Base-by-base conservation (phyloP, 1,140 invertebrate species). In the Caenorhabditis latens region DNA sequence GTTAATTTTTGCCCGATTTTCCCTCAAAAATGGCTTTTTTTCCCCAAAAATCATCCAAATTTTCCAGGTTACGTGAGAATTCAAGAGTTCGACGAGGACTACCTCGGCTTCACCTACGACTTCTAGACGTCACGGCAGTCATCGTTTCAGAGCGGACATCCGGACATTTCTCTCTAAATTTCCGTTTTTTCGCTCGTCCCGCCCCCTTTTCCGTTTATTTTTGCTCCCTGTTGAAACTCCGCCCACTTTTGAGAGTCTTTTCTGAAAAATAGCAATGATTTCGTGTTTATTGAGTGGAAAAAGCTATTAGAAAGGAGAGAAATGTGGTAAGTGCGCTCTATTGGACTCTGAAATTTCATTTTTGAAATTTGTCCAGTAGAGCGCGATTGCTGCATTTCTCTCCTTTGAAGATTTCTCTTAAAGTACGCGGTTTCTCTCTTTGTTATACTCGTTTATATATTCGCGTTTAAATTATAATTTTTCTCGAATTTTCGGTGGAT, bases 61-160 rank as follows among this genome's bases (percentile, higher is more conserved):
- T 84, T 57, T 84, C 14, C 71, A 79, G 71, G 98, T 95, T 99
- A 97, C 93, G 95, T 99, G 43, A 94, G 98, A 92, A 95, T 99
- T 82, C 97, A 99, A 93, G 95, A 95, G 91, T 99, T 99, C 93
- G 98, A 99, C 95, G 95, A 95, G 92, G 95, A 95, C 43, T 99
- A 99, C 93, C 97, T 96, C 93, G 97, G 99, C 91, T 99, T 97
- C 93, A 96, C 96, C 91, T 97, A 98, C 93, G 97, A 99, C 94
- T 97, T 95, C 92, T 96, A 86, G 88, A 43, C 14, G 5, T 43
- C 19, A 32, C 24, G 4, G 11, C 4, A 19, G 32, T 50, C 11
- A 6, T n/a, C 46, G 71, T 79, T 79, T 50, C 14, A 4, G 65
- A 46, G 65, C 65, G 42, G 42, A 53, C 4, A 50, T 19, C 8